Conservation (phyloP, 2,888 invertebrate genomes). For the Pristionchus mayeri region DNA sequence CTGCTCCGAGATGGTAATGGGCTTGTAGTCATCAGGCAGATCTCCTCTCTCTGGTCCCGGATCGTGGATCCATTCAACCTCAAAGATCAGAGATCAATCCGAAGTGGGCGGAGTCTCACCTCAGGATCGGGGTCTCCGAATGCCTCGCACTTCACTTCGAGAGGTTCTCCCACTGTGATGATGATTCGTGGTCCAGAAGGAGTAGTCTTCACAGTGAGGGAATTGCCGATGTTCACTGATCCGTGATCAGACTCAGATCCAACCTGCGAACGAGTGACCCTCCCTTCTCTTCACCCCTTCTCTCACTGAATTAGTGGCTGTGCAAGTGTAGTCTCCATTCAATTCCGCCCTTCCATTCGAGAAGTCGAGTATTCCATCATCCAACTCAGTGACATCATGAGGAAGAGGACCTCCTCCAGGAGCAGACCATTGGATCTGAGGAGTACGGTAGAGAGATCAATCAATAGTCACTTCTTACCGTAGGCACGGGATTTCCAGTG, state of each 20-base stretch:
- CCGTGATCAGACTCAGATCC: constrained; percentile 73
- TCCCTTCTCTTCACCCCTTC: background rate
- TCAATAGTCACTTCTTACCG: constrained; percentile 46
- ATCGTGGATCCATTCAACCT: constrained; percentile 72
- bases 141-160: constrained; percentile 71
- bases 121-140: constrained; percentile 75
- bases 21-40: constrained; percentile 75
- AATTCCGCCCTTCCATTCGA: constrained; percentile 64
- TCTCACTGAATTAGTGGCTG: constrained; percentile 67
- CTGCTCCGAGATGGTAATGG: constrained; percentile 75
- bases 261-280: constrained; percentile 51
- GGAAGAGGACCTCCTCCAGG: constrained; percentile 72
- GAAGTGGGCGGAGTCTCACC: constrained; percentile 37
- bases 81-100: constrained; percentile 16
- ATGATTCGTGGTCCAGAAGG: constrained; percentile 70
- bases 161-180: constrained; percentile 73
- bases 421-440: constrained; percentile 71
- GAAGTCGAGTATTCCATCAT: constrained; percentile 69
- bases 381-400: constrained; percentile 74
- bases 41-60: constrained; percentile 74
- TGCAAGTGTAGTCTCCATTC: constrained; percentile 73
- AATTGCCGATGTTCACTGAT: constrained; percentile 69
- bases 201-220: constrained; percentile 66
- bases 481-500: constrained; percentile 72
- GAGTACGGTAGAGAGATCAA: background rate